phyloP scores from a whole-genome alignment of 92 coral and sea anemone genomes.

The Heteractis magnifica region DNA sequence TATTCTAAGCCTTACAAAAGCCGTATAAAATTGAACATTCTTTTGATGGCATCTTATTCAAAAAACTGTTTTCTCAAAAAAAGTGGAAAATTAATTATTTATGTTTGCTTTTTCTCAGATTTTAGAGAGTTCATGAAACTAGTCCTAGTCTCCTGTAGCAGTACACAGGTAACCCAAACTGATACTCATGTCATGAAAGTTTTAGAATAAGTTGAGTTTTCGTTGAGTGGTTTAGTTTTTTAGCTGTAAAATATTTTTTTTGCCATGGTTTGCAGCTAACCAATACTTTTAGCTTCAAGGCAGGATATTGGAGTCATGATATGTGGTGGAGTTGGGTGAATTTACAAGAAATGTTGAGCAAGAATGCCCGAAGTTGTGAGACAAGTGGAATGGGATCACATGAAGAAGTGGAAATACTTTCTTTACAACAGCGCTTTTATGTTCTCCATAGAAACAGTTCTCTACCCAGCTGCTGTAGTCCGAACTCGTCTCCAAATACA shows the following conservation, averaged over 20 bases:
- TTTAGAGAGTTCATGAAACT: neutral
- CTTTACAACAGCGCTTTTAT: slow-evolving; percentile 62
- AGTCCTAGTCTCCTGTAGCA: neutral
- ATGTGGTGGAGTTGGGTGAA: neutral
- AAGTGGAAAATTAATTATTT: neutral
- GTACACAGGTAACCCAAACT: neutral
- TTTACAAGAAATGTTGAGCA: neutral
- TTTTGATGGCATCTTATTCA: neutral
- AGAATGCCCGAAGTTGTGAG: slow-evolving; percentile 84
- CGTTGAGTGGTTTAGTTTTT: neutral
- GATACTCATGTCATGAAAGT: neutral
- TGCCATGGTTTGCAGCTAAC: neutral
- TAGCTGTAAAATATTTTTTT: neutral
- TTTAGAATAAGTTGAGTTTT: neutral
- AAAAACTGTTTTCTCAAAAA: neutral
- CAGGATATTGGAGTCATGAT: neutral
- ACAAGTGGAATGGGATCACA: slow-evolving; percentile 87
- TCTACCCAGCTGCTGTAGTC: slow-evolving; percentile 83
- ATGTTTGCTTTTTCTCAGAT: neutral
- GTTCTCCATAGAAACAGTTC: slow-evolving; percentile 50
- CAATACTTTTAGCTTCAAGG: neutral
- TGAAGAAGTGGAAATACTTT: slow-evolving; percentile 79
- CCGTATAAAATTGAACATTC: neutral
- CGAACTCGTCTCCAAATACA: slow-evolving; percentile 93
- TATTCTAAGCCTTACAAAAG: neutral